Evolutionary conservation across 2,797 vertebrate species (phyloP).

Genomic region (Triplophysa yarkandensis): DNA sequence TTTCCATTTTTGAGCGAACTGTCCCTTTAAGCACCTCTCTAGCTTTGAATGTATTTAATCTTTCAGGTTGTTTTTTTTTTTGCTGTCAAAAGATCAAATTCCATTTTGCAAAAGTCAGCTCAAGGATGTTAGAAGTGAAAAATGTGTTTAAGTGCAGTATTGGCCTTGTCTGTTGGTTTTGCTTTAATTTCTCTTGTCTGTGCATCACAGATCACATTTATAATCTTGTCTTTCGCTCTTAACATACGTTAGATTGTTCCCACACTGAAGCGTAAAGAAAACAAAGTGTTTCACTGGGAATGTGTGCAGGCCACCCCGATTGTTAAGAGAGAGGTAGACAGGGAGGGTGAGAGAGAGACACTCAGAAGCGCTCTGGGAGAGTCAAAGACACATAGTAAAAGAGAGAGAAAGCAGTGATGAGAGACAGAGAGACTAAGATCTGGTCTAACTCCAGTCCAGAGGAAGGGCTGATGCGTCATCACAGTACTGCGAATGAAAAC

Average conservation of each 20-base stretch:
- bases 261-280: conserved; percentile 61
- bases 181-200: conserved; percentile 28
- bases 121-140: conserved; percentile 33
- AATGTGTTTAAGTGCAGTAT: conserved; percentile 39
- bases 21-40: neutral
- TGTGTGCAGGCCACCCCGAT: conserved; percentile 65
- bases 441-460: conserved; percentile 69
- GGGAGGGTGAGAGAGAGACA: conserved; percentile 2
- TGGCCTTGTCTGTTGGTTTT: conserved; percentile 54
- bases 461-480: conserved; percentile 74
- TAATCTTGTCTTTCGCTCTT: conserved; percentile 53
- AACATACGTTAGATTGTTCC: conserved; percentile 57
- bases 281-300: conserved; percentile 60
- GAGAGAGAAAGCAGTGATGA: conserved; percentile 9
- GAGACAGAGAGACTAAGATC: conserved; percentile 35
- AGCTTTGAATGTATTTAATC: neutral
- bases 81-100: neutral
- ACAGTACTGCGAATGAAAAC: conserved; percentile 75
- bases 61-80: conserved; percentile 1
- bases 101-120: conserved; percentile 18
- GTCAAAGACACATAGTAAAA: conserved; percentile 31
- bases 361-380: neutral
- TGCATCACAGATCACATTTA: conserved; percentile 10
- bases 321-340: conserved; percentile 57
- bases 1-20: no score